Conservation (phyloP, 2,888 invertebrate genomes). For the Lapara coniferarum region DNA sequence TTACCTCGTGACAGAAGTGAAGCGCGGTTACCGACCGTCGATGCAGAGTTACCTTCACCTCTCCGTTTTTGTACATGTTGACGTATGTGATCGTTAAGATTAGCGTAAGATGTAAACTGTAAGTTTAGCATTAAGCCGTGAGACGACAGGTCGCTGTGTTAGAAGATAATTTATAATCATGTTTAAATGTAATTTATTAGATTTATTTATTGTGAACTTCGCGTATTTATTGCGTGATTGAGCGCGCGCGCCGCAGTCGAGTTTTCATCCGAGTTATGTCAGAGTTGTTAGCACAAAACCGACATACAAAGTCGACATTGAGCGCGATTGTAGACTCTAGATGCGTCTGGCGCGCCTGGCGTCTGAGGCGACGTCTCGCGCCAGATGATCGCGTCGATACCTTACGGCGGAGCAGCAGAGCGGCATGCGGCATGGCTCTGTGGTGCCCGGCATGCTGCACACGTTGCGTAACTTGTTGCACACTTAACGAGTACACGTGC, state of each 20-base stretch:
- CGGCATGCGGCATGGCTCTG: background rate
- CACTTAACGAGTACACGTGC: slow-evolving; percentile 10
- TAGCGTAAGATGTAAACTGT: slow-evolving; percentile 44
- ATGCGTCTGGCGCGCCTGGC: background rate
- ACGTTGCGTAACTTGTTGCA: slow-evolving; percentile 26
- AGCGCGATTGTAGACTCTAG: slow-evolving; percentile 69
- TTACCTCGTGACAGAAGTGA: slow-evolving; percentile 32
- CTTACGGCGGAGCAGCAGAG: slow-evolving; percentile 20
- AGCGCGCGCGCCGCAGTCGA: slow-evolving; percentile 64
- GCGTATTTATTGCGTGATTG: slow-evolving; percentile 67
- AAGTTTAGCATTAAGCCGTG: slow-evolving; percentile 29
- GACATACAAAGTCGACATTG: slow-evolving; percentile 77
- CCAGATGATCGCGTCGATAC: slow-evolving; percentile 22
- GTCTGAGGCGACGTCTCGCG: background rate
- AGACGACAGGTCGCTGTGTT: slow-evolving; percentile 62
- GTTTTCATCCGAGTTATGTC: slow-evolving; percentile 75
- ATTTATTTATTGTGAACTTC: slow-evolving; percentile 62
- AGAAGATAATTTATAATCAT: slow-evolving; percentile 50
- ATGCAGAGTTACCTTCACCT: slow-evolving; percentile 41
- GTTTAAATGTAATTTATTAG: slow-evolving; percentile 60
- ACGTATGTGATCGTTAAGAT: slow-evolving; percentile 69
- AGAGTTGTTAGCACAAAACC: slow-evolving; percentile 80
- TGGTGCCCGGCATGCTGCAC: background rate
- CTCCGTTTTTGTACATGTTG: slow-evolving; percentile 38
- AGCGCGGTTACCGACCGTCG: slow-evolving; percentile 20